Conservation (phyloP, 1,140 invertebrate species). For the Penaeus indicus region DNA sequence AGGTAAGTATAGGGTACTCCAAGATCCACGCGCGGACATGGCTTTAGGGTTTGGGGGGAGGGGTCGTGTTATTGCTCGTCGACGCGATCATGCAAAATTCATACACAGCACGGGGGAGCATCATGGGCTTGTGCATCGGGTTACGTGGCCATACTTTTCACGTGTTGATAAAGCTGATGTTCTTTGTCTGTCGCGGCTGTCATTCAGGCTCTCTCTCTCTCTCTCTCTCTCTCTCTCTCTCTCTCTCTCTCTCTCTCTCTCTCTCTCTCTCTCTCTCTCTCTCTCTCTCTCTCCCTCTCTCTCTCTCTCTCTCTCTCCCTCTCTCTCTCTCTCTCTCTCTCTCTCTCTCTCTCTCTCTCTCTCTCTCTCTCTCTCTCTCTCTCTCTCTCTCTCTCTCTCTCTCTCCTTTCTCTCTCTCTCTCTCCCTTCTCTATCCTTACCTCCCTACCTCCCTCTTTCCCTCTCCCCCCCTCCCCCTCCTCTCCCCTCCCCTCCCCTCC, state of each 20-base stretch:
- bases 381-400: background rate
- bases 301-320: background rate
- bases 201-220: slow-evolving; percentile 20
- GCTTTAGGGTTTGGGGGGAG: too few relatives aligned
- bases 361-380: background rate
- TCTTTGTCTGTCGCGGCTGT: background rate
- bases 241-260: slow-evolving; percentile 32
- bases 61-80: too few relatives aligned
- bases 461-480: background rate
- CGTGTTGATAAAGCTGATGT: too few relatives aligned
- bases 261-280: slow-evolving; percentile 28
- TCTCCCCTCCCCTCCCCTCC: background rate
- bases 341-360: slow-evolving; percentile 2
- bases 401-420: background rate
- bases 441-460: background rate
- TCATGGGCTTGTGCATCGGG: too few relatives aligned
- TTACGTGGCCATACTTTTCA: too few relatives aligned
- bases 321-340: slow-evolving; percentile 21
- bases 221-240: slow-evolving; percentile 27
- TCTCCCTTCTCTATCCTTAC: background rate
- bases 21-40: too few relatives aligned
- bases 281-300: background rate
- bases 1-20: too few relatives aligned
- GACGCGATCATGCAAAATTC: too few relatives aligned
- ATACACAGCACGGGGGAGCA: too few relatives aligned